A percentile compares a stretch with the other conserved stretches of the same genome.
phyloP scores from a whole-genome alignment of 2,888 invertebrate species.

The Drosophila mercatorum region DNA sequence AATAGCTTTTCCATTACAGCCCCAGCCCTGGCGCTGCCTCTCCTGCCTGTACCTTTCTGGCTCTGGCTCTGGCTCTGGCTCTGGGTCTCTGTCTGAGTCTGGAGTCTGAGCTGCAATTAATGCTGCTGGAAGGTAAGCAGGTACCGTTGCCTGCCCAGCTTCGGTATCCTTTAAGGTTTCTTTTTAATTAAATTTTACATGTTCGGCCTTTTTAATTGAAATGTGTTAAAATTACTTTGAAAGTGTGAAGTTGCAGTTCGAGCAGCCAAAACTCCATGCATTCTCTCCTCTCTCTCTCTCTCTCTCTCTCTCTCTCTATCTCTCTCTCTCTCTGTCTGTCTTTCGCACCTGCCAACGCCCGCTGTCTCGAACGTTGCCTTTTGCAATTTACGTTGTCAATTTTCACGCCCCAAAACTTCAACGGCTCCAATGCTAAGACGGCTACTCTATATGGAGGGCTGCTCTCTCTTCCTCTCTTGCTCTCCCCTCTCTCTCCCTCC shows the following conservation, averaged over 20 bases:
- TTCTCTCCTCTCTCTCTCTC: neutral
- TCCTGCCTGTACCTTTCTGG: too few species aligned
- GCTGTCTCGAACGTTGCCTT: slow-evolving; percentile 25
- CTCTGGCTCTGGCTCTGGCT: neutral
- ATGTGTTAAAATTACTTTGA: slow-evolving; percentile 80
- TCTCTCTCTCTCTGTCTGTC: neutral
- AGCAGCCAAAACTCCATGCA: slow-evolving; percentile 1
- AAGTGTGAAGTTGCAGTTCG: slow-evolving; percentile 63
- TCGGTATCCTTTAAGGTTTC: slow-evolving; percentile 70
- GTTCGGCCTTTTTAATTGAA: slow-evolving; percentile 73
- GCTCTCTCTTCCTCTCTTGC: neutral
- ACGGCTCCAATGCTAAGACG: slow-evolving; percentile 30
- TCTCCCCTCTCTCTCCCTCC: neutral
- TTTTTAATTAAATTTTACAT: slow-evolving; percentile 80
- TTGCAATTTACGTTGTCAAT: slow-evolving; percentile 79
- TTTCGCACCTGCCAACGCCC: slow-evolving; percentile 15
- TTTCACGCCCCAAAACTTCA: slow-evolving; percentile 75
- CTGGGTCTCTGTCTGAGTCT: neutral
- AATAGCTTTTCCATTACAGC: slow-evolving; percentile 73
- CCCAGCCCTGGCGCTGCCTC: neutral
- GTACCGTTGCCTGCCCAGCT: slow-evolving; percentile 28
- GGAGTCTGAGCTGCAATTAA: slow-evolving; percentile 68
- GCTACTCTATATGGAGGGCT: slow-evolving; percentile 4
- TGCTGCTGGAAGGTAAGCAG: slow-evolving; percentile 63
- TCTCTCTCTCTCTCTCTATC: neutral